Base-by-base conservation (phyloP, 2,888 invertebrate species). In the Limenitis camilla region DNA sequence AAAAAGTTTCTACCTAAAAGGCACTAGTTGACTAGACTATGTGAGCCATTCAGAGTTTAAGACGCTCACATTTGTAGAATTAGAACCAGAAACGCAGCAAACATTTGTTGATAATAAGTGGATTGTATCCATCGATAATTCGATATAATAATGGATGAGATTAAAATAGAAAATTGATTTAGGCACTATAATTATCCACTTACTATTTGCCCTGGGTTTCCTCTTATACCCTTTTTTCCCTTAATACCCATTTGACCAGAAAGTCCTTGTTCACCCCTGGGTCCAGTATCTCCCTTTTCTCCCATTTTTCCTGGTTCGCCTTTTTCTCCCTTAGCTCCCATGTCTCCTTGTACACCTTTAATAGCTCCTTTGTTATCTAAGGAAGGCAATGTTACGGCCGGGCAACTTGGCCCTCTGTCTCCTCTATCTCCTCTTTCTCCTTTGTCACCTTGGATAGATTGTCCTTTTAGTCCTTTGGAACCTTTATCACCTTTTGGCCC, bases 151-250 rank as follows among this genome's bases (percentile, higher is more conserved):
- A 19, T 19, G 19, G 19, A 19, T 19, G 19, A 19, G 1, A 19
- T 38, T 31, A 31, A 11, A 40, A 40, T 31, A 8, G 9, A 31
- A 47, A 28, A 5, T n/a, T 43, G 10, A 42, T 29, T 33, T 8
- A 19, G 33, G 6, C 10, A 36, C 10, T 10, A 27, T 29, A 6
- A 11, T 48, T 30, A 29, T 43, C 9, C 6, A 10, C 77, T 87
- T 89, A 96, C 96, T 76, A 94, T 89, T 63, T 91, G 91, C 56
- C 96, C 96, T 31, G 94, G 92, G 49, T 92, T 90, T 61, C 96
- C 96, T 40, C 92, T 90, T 60, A 96, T 82, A 61, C 97, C 97
- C 69, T 97, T 97, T 83, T 97, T 97, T 65, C 97, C 97, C 74
- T 93, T 94, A 61, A 87, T 79, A 46, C 94, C 94, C 46, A 79